Base-by-base conservation (phyloP, 2,797 vertebrate species). In the Tapirus indicus region DNA sequence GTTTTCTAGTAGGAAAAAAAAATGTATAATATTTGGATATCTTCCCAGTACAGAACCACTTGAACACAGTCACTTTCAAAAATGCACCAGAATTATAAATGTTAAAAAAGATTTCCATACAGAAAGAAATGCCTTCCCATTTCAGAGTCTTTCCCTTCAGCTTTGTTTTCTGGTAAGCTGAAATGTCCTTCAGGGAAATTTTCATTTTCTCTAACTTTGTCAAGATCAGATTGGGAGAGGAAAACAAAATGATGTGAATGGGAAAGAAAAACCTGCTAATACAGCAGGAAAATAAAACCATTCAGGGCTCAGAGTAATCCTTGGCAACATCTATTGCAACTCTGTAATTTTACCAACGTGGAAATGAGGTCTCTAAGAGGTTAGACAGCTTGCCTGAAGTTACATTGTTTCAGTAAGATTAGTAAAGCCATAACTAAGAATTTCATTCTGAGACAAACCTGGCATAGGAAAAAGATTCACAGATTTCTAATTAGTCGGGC, bases 181-280 rank as follows among this genome's bases (percentile, higher is more conserved):
- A 71, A 84, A 84, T 60, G 35, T 54, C 41, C 25, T 80, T 94
- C n/a, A 60, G 38, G 79, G 10, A 93, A 88, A 84, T 66, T 80
- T 91, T 88, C 14, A 84, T 85, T 84, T 87, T 72, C 18, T 54
- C 32, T 75, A 80, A 82, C 32, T 86, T 90, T 78, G 41, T 83
- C 86, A 69, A 54, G 6, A 91, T 88, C 58, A 58, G 54, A 58
- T 64, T 60, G 38, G 29, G 79, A 90, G 23, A 66, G 23, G n/a
- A 75, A 84, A 94, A 78, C 12, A 94, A 74, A 92, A 44, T 16
- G 18, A 87, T 89, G 23, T 62, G 62, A 82, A 79, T 25, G 7
- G 35, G 27, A 69, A 79, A 68, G 38, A 68, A 95, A 84, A 84
- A 79, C 3, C 56, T 93, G n/a, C 71, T 52, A 79, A 58, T 35